Percentiles rank a stretch among this genome's conserved stretches.
Evolutionary conservation across 2,113 vertebrate species (phyloP).

Genomic region (Eptesicus fuscus): DNA sequence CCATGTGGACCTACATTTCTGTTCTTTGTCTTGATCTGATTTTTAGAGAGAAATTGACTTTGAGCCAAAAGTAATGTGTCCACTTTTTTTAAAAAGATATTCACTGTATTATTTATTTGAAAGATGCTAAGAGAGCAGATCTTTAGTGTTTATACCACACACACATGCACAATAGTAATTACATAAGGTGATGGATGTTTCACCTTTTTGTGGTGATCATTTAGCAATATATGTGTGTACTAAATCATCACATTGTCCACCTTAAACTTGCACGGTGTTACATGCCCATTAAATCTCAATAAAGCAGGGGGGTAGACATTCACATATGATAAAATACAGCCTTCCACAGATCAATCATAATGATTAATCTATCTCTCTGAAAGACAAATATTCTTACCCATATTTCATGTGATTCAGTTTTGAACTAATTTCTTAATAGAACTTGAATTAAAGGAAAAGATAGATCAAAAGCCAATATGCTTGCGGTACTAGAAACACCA

Average conservation of each 20-base stretch:
- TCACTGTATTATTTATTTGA: background rate
- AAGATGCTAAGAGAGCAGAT: background rate
- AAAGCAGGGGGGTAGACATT: background rate
- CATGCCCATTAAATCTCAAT: background rate
- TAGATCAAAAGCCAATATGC: background rate
- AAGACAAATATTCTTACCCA: background rate
- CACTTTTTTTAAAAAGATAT: background rate
- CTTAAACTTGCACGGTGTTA: background rate
- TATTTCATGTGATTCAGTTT: background rate
- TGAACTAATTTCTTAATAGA: background rate
- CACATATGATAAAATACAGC: background rate
- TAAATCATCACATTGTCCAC: background rate
- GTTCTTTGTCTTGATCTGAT: constrained; percentile 20
- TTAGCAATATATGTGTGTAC: background rate
- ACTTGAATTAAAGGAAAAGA: background rate
- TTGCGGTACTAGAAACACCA: background rate
- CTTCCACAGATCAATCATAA: background rate
- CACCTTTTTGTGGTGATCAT: background rate
- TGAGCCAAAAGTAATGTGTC: constrained; percentile 12
- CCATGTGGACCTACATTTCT: constrained; percentile 17
- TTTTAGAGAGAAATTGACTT: constrained; percentile 60
- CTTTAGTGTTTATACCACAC: background rate
- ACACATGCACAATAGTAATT: background rate
- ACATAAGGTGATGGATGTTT: background rate
- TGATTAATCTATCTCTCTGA: background rate